phyloP scores from a whole-genome alignment of 2,797 vertebrate species.

The Enteromius unitaeniatus region DNA sequence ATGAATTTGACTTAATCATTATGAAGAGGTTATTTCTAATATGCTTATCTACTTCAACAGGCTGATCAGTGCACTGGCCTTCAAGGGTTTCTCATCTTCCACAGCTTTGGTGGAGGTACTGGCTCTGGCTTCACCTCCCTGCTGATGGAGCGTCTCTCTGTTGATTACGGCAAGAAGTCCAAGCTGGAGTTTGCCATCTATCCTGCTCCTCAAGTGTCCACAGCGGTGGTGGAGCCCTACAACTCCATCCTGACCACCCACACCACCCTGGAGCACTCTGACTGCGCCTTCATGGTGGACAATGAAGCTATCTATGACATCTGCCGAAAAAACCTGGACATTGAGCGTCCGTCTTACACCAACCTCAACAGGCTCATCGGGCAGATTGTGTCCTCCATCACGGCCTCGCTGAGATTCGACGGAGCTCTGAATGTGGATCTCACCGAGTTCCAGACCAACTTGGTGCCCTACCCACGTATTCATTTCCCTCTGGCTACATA shows the following conservation, averaged over 20 bases:
- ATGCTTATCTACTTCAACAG: conserved; percentile 62
- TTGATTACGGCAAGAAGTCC: conserved; percentile 84
- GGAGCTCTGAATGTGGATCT: conserved; percentile 62
- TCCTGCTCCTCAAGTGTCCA: conserved; percentile 67
- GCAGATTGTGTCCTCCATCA: conserved; percentile 58
- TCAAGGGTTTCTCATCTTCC: conserved; percentile 85
- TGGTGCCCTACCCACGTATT: conserved; percentile 60
- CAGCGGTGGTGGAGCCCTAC: conserved; percentile 82
- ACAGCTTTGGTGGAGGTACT: conserved; percentile 83
- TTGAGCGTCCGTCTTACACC: conserved; percentile 81
- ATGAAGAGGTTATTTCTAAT: neutral
- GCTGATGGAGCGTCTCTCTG: conserved; percentile 85
- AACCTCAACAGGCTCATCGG: conserved; percentile 68
- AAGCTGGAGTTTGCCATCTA: conserved; percentile 81
- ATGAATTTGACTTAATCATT: neutral
- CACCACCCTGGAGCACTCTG: conserved; percentile 81
- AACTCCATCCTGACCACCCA: conserved; percentile 86
- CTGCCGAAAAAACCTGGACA: conserved; percentile 83
- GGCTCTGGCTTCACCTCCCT: conserved; percentile 86
- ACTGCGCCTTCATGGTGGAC: conserved; percentile 86
- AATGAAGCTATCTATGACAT: conserved; percentile 86
- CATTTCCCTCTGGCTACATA: conserved; percentile 60
- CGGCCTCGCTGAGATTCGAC: conserved; percentile 58
- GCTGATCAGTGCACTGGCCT: conserved; percentile 88
- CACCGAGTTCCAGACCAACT: conserved; percentile 61